Base-by-base conservation (phyloP, 2,888 invertebrate species). In the Lasioglossum zephyrum region DNA sequence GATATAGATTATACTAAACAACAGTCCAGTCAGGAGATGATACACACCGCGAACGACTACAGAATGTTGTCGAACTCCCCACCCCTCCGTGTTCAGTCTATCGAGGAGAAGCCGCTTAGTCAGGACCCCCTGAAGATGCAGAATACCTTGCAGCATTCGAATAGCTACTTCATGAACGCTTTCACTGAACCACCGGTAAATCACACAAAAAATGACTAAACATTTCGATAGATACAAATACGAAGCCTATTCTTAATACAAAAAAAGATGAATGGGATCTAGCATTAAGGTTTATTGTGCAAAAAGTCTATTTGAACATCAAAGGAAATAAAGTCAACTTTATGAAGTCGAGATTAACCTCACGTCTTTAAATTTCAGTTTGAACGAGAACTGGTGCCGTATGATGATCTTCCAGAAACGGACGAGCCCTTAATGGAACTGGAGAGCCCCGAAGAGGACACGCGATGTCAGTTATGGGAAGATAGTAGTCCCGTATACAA, bases 341-440 rank as follows among this genome's bases (percentile, higher is more conserved):
- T 53, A 22, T 53, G 53, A 53, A 8, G 22, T 22, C n/a, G n/a
- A n/a, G 22, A 22, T 53, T 2, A 57, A 57, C 4, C 8, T 57
- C n/a, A 4, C n/a, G 11, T 57, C 41, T 63, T 16, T 9, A 63
- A 49, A 79, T 82, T 89, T 60, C 77, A 94, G 93, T 94, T 92
- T 81, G 95, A 95, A 88, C 93, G 93, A 70, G 94, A 95, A 87
- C 87, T 95, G 74, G 93, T 95, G 73, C 95, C 95, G 66, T 95
- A 95, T 73, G 94, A 94, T 82, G 94, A 95, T 92, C 92, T 95
- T 80, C 95, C 95, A 75, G 95, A 95, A 86, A 94, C 94, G 0
- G 94, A 95, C 72, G 95, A 94, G 81, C 94, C 93, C 16, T 89
- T 95, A 57, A 89, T 94, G 73, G 95, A 94, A 88, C 87, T 95